A percentile compares a stretch with the other conserved stretches of the same genome.
phyloP scores from a whole-genome alignment of 2,888 invertebrate species.

The Drosophila anceps region DNA sequence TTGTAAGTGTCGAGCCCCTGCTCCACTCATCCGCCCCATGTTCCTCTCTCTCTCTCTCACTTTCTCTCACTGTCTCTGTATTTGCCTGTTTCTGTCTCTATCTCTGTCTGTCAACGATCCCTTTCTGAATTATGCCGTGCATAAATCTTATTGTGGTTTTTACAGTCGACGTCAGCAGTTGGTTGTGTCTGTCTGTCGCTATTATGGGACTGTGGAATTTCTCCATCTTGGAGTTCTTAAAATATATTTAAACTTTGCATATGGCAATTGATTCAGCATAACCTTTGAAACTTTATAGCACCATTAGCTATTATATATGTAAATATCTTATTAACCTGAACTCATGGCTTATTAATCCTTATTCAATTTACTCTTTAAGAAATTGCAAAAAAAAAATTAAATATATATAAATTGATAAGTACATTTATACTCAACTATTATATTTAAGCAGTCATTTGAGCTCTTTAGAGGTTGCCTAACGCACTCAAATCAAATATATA shows the following conservation, averaged over 20 bases:
- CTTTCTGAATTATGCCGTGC: slow-evolving; percentile 69
- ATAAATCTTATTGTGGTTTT: slow-evolving; percentile 83
- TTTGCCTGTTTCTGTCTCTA: slow-evolving; percentile 1
- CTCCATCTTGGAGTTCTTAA: background rate
- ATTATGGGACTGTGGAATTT: slow-evolving; percentile 3
- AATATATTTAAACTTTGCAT: slow-evolving; percentile 12
- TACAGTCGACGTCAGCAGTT: slow-evolving; percentile 56
- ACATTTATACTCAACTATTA: background rate
- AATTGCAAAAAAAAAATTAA: too few relatives aligned
- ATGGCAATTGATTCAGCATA: background rate
- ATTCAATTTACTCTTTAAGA: background rate
- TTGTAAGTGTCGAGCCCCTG: slow-evolving; percentile 71
- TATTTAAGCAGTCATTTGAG: slow-evolving; percentile 4
- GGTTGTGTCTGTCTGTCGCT: slow-evolving; percentile 21
- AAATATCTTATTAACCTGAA: background rate
- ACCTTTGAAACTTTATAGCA: background rate
- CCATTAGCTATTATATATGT: background rate
- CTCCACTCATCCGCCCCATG: slow-evolving; percentile 2
- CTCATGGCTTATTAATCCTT: background rate
- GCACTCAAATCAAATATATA: slow-evolving; percentile 44
- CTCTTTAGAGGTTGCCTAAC: slow-evolving; percentile 25
- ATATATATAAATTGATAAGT: background rate
- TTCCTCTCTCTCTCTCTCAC: slow-evolving; percentile 9
- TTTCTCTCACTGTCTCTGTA: slow-evolving; percentile 1
- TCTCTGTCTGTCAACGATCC: slow-evolving; percentile 15